Percentiles rank a stretch among this genome's conserved stretches.
phyloP scores from a whole-genome alignment of 2,113 vertebrate species.

The Lates calcarifer region DNA sequence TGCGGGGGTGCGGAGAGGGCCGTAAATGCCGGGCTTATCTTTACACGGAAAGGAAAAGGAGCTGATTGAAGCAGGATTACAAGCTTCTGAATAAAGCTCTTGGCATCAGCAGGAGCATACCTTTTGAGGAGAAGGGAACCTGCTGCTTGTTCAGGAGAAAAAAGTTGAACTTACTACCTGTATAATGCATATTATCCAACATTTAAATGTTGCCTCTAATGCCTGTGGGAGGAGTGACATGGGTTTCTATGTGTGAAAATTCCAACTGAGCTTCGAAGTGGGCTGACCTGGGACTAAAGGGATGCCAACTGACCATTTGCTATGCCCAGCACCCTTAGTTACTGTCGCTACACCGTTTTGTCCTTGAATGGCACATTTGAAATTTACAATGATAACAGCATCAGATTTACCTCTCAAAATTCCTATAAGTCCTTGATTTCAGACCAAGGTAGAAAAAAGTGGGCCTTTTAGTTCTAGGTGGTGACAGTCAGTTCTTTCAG shows the following conservation, averaged over 20 bases:
- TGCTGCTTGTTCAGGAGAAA: slow-evolving; percentile 70
- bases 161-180: slow-evolving; percentile 32
- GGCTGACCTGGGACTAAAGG: not conserved
- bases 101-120: slow-evolving; percentile 78
- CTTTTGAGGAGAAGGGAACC: slow-evolving; percentile 66
- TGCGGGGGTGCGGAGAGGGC: slow-evolving; percentile 71
- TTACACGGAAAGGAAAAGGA: slow-evolving; percentile 80
- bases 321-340: not conserved
- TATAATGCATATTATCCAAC: slow-evolving; percentile 43
- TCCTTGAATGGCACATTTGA: too few species aligned
- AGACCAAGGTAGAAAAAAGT: too few species aligned
- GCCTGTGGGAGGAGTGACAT: slow-evolving; percentile 22
- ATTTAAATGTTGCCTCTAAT: slow-evolving; percentile 16
- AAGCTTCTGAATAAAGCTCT: slow-evolving; percentile 81
- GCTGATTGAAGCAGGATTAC: slow-evolving; percentile 87
- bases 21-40: slow-evolving; percentile 84
- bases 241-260: slow-evolving; percentile 5
- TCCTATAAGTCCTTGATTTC: too few species aligned
- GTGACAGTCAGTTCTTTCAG: too few species aligned
- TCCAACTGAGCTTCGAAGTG: slow-evolving; percentile 17
- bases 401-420: too few species aligned
- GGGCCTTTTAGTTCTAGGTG: too few species aligned
- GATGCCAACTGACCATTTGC: too few species aligned
- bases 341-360: not conserved
- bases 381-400: too few species aligned